Conservation (phyloP, 2,888 invertebrate species). For the Hirudinaria manillensis region DNA sequence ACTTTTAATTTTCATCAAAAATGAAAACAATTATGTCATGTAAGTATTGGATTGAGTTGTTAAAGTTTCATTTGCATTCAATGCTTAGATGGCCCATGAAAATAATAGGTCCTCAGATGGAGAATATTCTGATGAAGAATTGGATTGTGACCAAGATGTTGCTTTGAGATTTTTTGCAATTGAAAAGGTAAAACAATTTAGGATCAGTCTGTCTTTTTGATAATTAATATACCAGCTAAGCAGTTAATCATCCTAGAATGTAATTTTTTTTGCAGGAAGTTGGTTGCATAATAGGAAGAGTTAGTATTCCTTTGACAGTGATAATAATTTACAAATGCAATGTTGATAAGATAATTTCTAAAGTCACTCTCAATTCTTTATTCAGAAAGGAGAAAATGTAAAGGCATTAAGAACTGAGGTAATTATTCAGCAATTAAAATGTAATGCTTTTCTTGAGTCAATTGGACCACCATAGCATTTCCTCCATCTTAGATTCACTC, state of each 20-base stretch:
- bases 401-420: conserved; percentile 25
- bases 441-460: background rate
- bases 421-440: background rate
- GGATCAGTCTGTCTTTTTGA: too few species aligned
- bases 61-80: too few species aligned
- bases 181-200: conserved; percentile 10
- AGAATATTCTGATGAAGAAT: conserved; percentile 14
- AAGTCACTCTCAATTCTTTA: background rate
- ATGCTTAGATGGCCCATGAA: conserved; percentile 17
- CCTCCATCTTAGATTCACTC: background rate
- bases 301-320: conserved; percentile 38
- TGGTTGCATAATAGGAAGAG: conserved; percentile 58
- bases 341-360: background rate
- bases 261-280: conserved; percentile 52
- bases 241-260: too few species aligned
- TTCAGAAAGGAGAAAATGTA: conserved; percentile 26
- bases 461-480: background rate
- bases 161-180: conserved; percentile 19
- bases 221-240: too few species aligned
- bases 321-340: background rate
- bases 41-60: too few species aligned
- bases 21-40: too few species aligned
- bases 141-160: conserved; percentile 21
- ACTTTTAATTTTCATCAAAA: too few species aligned
- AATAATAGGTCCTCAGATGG: conserved; percentile 20